phyloP scores from a whole-genome alignment of 2,888 invertebrate genomes.

The Drosophila stalkeri region DNA sequence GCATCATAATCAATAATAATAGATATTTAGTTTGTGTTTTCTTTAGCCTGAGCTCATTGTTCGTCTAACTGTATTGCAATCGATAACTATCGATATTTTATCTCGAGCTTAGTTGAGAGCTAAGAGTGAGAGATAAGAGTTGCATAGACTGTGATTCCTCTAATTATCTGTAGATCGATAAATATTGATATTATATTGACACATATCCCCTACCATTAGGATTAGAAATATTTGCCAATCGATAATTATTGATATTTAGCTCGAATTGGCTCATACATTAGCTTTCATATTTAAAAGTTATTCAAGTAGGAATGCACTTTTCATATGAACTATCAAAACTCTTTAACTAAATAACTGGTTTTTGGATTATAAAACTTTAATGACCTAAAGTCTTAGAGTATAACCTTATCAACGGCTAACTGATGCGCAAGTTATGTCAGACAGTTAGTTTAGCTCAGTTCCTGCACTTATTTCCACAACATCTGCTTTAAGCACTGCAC shows the following conservation, averaged over 20 bases:
- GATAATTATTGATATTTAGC: neutral
- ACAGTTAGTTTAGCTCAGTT: slow-evolving; percentile 14
- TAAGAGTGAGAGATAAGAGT: neutral
- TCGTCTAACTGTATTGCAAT: neutral
- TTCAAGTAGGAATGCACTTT: neutral
- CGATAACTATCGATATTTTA: neutral
- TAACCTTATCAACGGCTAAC: neutral
- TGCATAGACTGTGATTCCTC: neutral
- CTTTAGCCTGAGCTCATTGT: neutral
- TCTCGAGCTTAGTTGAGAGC: neutral
- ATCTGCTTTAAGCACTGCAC: slow-evolving; percentile 47
- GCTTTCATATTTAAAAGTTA: neutral
- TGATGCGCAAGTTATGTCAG: slow-evolving; percentile 17
- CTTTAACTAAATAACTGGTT: neutral
- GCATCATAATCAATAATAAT: neutral
- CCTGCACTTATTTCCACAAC: slow-evolving; percentile 17
- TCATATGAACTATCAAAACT: neutral
- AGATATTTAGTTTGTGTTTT: neutral
- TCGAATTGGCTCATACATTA: too few relatives aligned
- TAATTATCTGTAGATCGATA: neutral
- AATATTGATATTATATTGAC: neutral
- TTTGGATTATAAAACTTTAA: neutral
- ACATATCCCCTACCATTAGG: neutral
- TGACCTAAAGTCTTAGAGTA: neutral
- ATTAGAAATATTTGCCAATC: neutral